phyloP scores from a whole-genome alignment of 1,140 invertebrate species.

The honey bee (Apis mellifera) region DNA sequence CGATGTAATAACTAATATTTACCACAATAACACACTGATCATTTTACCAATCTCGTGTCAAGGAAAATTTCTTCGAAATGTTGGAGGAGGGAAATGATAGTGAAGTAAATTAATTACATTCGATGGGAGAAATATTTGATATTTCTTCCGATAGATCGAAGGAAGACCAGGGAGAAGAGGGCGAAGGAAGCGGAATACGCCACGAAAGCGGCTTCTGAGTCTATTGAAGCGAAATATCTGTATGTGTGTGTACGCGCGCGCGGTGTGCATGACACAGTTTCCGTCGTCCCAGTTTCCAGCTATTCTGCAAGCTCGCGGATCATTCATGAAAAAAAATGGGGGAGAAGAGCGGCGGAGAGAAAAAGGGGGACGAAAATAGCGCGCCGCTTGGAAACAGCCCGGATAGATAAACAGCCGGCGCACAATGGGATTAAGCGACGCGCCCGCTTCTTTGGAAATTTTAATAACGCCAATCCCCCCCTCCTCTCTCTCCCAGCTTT shows the following conservation, averaged over 20 bases:
- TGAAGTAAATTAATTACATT: no score
- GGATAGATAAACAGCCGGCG: constrained; percentile 39
- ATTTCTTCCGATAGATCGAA: background rate
- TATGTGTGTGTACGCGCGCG: background rate
- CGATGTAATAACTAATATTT: no score
- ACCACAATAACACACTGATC: no score
- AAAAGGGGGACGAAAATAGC: constrained; percentile 31
- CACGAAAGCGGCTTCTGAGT: constrained; percentile 14
- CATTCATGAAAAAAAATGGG: constrained; percentile 37
- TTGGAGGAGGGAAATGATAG: no score
- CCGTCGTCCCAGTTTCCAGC: constrained; percentile 28
- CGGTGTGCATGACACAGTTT: constrained; percentile 34
- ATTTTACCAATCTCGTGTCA: no score
- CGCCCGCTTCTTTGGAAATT: constrained; percentile 30
- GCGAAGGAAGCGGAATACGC: background rate
- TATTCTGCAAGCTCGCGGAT: constrained; percentile 44
- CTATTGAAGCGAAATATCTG: background rate
- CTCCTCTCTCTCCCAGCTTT: no score
- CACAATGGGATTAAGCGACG: constrained; percentile 33
- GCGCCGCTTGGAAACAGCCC: constrained; percentile 32
- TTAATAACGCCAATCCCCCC: constrained; percentile 11
- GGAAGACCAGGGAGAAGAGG: background rate
- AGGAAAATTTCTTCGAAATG: no score
- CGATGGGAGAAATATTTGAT: no score
- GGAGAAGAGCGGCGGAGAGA: background rate